Evolutionary conservation across 1,140 invertebrate genomes (phyloP).

Genomic region (Chymomyza costata): DNA sequence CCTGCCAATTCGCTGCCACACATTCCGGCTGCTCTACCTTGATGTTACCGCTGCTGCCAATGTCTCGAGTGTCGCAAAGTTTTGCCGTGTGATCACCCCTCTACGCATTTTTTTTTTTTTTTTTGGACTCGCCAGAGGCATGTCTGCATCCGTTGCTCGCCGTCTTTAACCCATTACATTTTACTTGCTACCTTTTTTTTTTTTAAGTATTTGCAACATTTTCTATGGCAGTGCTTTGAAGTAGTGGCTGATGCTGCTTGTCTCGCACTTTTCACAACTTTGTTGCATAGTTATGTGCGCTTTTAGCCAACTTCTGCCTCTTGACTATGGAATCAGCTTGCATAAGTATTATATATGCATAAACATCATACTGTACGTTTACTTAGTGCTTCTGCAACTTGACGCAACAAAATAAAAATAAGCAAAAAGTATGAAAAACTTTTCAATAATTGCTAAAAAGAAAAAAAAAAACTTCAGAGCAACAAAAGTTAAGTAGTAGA

Average conservation of each 20-base stretch:
- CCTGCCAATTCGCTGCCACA: too few relatives aligned
- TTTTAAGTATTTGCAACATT: conserved; percentile 32
- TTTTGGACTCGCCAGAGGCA: too few relatives aligned
- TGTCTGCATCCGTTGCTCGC: neutral
- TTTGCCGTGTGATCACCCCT: too few relatives aligned
- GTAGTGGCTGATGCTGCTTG: conserved; percentile 42
- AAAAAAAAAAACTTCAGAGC: conserved; percentile 22
- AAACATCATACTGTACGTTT: conserved; percentile 61
- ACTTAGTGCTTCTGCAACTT: conserved; percentile 63
- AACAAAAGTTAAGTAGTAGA: neutral
- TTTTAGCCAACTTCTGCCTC: conserved; percentile 8
- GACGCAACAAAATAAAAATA: conserved; percentile 9
- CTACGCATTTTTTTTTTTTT: too few relatives aligned
- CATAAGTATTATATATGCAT: conserved; percentile 64
- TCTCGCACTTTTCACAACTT: conserved; percentile 67
- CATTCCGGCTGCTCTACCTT: conserved; percentile 18
- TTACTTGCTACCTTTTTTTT: conserved; percentile 58
- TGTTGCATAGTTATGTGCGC: conserved; percentile 58
- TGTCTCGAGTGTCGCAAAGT: too few relatives aligned
- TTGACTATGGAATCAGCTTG: too few relatives aligned
- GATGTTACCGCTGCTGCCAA: neutral
- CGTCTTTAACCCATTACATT: conserved; percentile 61
- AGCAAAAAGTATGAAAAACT: conserved; percentile 26
- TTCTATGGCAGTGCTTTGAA: conserved; percentile 31
- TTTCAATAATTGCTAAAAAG: conserved; percentile 49